A percentile compares a stretch with the other conserved stretches of the same genome.
phyloP scores from a whole-genome alignment of 1,140 invertebrate genomes.

The Drosophila suzukii region DNA sequence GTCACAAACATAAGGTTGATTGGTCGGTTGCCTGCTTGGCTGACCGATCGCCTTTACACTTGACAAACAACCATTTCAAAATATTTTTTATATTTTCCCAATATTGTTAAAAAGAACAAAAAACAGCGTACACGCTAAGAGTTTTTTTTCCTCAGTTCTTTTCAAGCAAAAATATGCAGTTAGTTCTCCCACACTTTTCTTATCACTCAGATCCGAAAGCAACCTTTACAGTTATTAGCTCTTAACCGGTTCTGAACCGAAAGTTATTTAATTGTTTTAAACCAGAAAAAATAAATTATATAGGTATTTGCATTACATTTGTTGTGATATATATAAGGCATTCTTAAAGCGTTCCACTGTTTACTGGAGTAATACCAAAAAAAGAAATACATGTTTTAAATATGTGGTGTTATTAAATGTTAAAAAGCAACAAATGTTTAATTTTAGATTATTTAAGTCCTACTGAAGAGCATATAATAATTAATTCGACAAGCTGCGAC shows the following conservation, averaged over 20 bases:
- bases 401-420: too few relatives aligned
- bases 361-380: too few relatives aligned
- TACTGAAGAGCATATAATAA: too few relatives aligned
- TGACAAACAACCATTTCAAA: background rate
- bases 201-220: conserved; percentile 7
- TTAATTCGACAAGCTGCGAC: too few relatives aligned
- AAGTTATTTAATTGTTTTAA: conserved; percentile 2
- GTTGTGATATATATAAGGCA: too few relatives aligned
- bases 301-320: too few relatives aligned
- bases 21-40: conserved; percentile 37
- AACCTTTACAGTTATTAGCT: conserved; percentile 10
- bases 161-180: background rate
- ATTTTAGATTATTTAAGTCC: too few relatives aligned
- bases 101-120: background rate
- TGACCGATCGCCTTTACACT: conserved; percentile 28
- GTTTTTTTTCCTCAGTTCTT: background rate
- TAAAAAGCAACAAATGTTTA: too few relatives aligned
- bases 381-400: too few relatives aligned
- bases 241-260: background rate
- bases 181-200: conserved; percentile 2
- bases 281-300: background rate
- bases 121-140: background rate
- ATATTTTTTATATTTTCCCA: background rate
- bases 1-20: conserved; percentile 61
- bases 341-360: too few relatives aligned